Percentiles rank a stretch among this genome's conserved stretches.
Conservation (phyloP, 2,113 vertebrate species). For the Solenodon paradoxus region DNA sequence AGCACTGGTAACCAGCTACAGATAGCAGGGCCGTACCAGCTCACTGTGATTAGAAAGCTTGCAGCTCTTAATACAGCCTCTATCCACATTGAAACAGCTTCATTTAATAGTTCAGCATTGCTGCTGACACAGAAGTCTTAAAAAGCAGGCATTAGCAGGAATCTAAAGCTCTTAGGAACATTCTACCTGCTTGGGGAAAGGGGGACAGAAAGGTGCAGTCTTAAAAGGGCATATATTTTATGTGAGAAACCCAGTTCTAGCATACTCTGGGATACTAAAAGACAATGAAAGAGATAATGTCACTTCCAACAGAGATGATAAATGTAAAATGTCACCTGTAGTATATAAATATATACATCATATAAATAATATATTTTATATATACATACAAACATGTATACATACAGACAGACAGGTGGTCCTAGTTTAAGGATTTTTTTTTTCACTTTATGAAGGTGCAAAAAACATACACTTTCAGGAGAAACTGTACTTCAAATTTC, state of each 20-base stretch:
- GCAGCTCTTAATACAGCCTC: constrained; percentile 5
- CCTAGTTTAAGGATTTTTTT: not conserved
- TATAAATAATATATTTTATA: not conserved
- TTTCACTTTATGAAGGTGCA: not conserved
- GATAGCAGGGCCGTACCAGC: not conserved
- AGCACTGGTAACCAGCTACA: not conserved
- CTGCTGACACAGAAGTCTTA: constrained; percentile 34
- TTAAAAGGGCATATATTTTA: not conserved
- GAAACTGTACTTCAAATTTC: not conserved
- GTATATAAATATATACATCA: not conserved
- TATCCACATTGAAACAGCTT: not conserved
- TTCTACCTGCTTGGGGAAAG: not conserved
- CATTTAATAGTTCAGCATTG: constrained; percentile 33
- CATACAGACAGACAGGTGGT: not conserved
- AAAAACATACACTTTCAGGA: not conserved
- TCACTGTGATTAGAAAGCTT: constrained; percentile 26
- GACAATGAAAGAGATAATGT: not conserved
- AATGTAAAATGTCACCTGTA: not conserved
- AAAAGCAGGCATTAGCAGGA: not conserved
- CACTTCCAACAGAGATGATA: not conserved
- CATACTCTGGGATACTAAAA: not conserved
- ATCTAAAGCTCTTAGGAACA: not conserved
- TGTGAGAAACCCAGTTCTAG: not conserved
- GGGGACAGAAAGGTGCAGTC: not conserved
- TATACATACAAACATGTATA: not conserved